Conservation (phyloP, 2,113 vertebrate genomes). For the Chloropsis hardwickii region DNA sequence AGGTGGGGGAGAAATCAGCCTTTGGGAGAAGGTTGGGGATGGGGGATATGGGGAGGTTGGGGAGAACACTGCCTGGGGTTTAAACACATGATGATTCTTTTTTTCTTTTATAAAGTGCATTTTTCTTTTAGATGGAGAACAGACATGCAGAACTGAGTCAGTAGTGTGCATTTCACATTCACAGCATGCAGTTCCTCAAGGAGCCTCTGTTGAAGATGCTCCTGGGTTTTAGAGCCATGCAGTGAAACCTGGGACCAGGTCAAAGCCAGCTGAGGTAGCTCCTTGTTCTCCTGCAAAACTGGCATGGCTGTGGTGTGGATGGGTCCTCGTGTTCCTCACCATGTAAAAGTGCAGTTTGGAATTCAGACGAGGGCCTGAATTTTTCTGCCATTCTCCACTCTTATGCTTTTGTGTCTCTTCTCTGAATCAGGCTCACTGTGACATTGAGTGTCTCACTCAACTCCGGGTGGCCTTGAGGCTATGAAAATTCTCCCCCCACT, state of each 20-base stretch:
- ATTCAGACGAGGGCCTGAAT: neutral
- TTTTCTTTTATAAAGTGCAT: neutral
- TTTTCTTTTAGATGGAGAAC: neutral
- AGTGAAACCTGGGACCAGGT: neutral
- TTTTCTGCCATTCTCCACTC: neutral
- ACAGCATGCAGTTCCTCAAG: neutral
- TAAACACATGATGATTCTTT: neutral
- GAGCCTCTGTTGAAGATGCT: neutral
- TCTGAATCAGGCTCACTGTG: neutral
- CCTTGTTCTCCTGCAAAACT: neutral
- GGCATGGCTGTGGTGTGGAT: accelerated
- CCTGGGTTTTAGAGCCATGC: neutral
- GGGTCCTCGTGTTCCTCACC: neutral
- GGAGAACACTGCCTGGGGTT: neutral
- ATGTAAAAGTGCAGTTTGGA: neutral
- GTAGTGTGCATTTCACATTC: neutral
- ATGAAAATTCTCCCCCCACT: neutral
- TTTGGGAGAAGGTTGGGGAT: neutral
- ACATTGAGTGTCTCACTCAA: neutral
- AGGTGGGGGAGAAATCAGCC: neutral
- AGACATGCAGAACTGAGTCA: neutral
- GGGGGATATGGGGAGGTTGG: neutral
- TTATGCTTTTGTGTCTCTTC: neutral
- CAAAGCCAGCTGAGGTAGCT: neutral
- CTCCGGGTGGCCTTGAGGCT: neutral